Conservation (phyloP, 1,140 invertebrate genomes). For the Acromyrmex echinatior region DNA sequence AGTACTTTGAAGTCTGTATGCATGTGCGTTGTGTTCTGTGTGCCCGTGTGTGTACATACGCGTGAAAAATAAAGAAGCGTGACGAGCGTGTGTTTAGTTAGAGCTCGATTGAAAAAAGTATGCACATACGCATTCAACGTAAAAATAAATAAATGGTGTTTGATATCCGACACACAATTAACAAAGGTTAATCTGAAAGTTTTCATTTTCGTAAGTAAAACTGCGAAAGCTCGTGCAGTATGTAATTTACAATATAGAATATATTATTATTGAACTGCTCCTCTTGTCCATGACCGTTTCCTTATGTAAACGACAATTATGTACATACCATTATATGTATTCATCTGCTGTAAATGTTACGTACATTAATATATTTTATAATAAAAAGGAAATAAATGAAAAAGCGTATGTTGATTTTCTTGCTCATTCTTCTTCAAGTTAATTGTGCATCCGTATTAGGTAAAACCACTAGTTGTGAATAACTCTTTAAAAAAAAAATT, state of each 20-base stretch:
- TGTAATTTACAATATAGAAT: constrained; percentile 30
- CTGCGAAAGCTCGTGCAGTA: background rate
- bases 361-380: constrained; percentile 82
- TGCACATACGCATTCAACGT: constrained; percentile 6
- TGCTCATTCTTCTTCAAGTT: background rate
- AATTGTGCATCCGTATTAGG: background rate
- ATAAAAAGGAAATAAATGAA: constrained; percentile 76
- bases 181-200: constrained; percentile 5
- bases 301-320: constrained; percentile 39
- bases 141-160: constrained; percentile 51
- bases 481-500: no score
- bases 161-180: constrained; percentile 35
- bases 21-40: background rate
- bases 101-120: constrained; percentile 31
- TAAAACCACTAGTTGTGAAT: no score
- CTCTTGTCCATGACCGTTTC: background rate
- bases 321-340: constrained; percentile 72
- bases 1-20: background rate
- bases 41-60: constrained; percentile 6
- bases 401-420: background rate
- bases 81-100: constrained; percentile 29
- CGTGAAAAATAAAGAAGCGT: constrained; percentile 20
- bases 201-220: constrained; percentile 10
- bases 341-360: constrained; percentile 79
- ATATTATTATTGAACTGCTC: background rate